Evolutionary conservation across 2,888 invertebrate species (phyloP).

Genomic region (Aporophyla nigra): DNA sequence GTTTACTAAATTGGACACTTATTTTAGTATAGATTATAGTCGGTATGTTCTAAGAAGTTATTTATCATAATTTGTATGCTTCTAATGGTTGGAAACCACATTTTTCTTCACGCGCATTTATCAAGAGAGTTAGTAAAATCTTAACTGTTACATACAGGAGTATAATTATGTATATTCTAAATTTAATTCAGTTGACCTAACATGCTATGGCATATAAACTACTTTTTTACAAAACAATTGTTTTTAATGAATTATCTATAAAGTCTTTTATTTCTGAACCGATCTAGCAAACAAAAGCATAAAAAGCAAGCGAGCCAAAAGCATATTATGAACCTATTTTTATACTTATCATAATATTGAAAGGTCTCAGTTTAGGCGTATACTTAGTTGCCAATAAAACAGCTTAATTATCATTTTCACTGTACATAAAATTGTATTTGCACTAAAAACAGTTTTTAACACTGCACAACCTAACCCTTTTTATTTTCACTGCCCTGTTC

Average conservation of each 20-base stretch:
- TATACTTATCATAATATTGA: background rate
- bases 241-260: background rate
- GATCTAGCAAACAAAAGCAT: background rate
- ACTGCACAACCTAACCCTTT: conserved; percentile 60
- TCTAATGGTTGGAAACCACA: background rate
- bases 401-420: conserved; percentile 8
- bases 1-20: conserved; percentile 13
- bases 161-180: background rate
- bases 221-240: background rate
- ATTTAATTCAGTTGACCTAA: conserved; percentile 13
- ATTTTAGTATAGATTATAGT: conserved; percentile 22
- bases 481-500: conserved; percentile 45
- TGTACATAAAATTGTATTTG: conserved; percentile 47
- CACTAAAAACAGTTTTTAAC: conserved; percentile 54
- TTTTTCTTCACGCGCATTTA: background rate
- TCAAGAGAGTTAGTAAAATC: no score
- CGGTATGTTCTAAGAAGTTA: background rate
- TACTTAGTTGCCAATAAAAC: conserved; percentile 57
- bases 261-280: background rate
- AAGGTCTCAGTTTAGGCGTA: background rate
- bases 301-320: no score
- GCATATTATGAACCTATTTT: background rate
- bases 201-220: background rate
- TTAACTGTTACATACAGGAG: background rate
- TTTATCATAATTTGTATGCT: background rate